Conservation (phyloP, 1,140 invertebrate genomes). For the Cyrtorhinus lividipennis region DNA sequence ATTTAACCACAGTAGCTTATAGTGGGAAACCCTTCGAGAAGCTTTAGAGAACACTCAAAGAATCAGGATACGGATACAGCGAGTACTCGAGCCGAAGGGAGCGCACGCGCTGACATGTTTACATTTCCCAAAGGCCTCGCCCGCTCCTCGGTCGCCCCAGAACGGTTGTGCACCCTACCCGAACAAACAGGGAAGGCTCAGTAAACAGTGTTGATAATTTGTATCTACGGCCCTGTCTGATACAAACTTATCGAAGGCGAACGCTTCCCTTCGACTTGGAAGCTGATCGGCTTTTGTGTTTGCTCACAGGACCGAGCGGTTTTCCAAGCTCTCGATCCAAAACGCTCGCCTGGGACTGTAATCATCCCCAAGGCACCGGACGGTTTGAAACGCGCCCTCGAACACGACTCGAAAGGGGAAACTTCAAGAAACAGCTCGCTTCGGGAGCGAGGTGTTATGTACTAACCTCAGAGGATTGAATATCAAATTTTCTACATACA, state of each 20-base stretch:
- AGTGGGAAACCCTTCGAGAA: too few species aligned
- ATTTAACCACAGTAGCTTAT: too few species aligned
- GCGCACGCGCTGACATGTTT: conserved; percentile 9
- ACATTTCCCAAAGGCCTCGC: neutral
- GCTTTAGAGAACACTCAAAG: too few species aligned
- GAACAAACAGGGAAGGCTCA: conserved; percentile 1
- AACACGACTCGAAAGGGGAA: too few species aligned
- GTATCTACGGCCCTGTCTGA: conserved; percentile 5
- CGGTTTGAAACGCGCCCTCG: too few species aligned
- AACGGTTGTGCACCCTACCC: neutral
- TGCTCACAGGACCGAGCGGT: neutral
- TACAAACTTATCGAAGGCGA: neutral
- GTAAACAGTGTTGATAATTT: conserved; percentile 7
- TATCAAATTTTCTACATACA: too few species aligned
- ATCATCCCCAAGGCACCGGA: too few species aligned
- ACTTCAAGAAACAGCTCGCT: too few species aligned
- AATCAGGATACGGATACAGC: neutral
- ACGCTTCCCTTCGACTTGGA: neutral
- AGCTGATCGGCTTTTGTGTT: neutral
- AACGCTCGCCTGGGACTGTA: neutral
- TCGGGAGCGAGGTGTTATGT: too few species aligned
- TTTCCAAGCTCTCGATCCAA: neutral
- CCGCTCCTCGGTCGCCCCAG: neutral
- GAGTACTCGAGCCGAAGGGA: neutral
- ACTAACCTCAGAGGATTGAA: too few species aligned